Percentiles rank a stretch among this genome's conserved stretches.
phyloP scores from a whole-genome alignment of 2,113 vertebrate genomes.

The Hemiprocne comata region DNA sequence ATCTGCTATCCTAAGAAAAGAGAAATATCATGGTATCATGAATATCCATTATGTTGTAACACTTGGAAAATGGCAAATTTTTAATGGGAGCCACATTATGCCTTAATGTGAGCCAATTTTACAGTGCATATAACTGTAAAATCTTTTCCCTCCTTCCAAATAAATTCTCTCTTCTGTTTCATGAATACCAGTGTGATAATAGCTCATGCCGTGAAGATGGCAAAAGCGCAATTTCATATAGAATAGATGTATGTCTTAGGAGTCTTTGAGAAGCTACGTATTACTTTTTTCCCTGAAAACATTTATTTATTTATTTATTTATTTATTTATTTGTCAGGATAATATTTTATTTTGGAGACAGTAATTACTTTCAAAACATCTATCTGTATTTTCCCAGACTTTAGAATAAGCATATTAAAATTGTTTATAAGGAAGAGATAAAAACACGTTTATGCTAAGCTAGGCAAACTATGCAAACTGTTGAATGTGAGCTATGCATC shows the following conservation, averaged over 20 bases:
- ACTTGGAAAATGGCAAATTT: slow-evolving; percentile 30
- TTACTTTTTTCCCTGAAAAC: background rate
- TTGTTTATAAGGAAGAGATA: background rate
- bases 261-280: background rate
- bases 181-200: background rate
- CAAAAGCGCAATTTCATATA: background rate
- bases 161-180: slow-evolving; percentile 21
- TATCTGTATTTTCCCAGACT: background rate
- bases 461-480: background rate
- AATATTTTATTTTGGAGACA: slow-evolving; percentile 12
- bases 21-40: background rate
- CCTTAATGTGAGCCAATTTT: slow-evolving; percentile 36
- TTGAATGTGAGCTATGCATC: background rate
- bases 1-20: background rate
- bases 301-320: background rate
- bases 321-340: background rate
- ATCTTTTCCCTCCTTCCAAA: slow-evolving; percentile 17
- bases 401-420: background rate
- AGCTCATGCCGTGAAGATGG: background rate
- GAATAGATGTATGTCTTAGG: background rate
- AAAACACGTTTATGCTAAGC: background rate
- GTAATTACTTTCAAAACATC: background rate
- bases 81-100: slow-evolving; percentile 36
- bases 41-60: slow-evolving; percentile 30
- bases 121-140: slow-evolving; percentile 32